Conservation (phyloP, 2,797 vertebrate species). For the Cheirogaleus major region DNA sequence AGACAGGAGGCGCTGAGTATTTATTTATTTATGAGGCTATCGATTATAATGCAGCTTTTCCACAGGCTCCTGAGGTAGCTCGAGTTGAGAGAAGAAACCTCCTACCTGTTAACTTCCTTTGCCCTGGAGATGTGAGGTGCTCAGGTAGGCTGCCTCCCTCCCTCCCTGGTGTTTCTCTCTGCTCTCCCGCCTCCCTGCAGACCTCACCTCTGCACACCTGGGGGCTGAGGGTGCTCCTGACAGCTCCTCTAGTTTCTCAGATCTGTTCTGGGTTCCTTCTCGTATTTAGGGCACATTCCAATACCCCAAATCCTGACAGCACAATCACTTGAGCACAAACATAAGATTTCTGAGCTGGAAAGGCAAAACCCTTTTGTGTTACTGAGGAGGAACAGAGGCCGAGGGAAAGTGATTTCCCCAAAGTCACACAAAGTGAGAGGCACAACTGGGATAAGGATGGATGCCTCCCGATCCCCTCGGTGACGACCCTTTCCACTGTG, state of each 20-base stretch:
- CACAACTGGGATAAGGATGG: not conserved
- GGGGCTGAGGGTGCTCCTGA: not conserved
- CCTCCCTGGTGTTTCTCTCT: not conserved
- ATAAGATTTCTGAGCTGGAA: not conserved
- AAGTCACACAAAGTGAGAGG: not conserved
- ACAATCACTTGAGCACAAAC: not conserved
- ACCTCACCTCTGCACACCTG: not conserved
- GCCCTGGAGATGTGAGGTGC: not conserved
- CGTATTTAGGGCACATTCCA: not conserved
- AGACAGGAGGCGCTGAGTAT: slow-evolving; percentile 55
- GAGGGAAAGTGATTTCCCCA: not conserved
- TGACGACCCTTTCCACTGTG: not conserved
- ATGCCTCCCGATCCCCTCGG: not conserved
- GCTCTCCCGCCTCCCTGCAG: not conserved
- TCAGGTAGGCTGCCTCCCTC: not conserved
- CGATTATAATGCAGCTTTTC: slow-evolving; percentile 80
- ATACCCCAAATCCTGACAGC: not conserved
- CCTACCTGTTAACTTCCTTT: not conserved
- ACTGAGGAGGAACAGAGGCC: not conserved
- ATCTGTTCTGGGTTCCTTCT: not conserved
- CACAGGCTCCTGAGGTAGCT: slow-evolving; percentile 56
- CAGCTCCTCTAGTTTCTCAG: not conserved
- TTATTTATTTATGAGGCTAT: slow-evolving; percentile 80
- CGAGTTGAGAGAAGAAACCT: slow-evolving; percentile 31
- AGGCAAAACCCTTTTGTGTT: not conserved